phyloP scores from a whole-genome alignment of 2,888 invertebrate genomes.

The Caenorhabditis uteleia region DNA sequence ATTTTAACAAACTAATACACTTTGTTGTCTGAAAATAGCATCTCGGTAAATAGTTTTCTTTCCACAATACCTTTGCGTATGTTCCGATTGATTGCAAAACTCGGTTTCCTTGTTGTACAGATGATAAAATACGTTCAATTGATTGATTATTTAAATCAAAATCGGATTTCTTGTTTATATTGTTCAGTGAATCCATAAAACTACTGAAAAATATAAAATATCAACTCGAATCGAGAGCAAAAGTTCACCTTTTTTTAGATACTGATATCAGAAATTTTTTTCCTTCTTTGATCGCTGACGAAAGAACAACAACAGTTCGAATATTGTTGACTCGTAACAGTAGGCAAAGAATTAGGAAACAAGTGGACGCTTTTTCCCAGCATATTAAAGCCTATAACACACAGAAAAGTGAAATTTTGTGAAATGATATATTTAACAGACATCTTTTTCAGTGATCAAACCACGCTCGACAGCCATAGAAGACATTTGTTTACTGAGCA shows the following conservation, averaged over 20 bases:
- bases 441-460: slow-evolving; percentile 9
- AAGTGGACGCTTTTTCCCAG: slow-evolving; percentile 41
- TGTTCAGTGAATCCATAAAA: slow-evolving; percentile 39
- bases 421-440: not conserved
- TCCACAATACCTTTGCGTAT: slow-evolving; percentile 37
- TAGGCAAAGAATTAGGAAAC: slow-evolving; percentile 40
- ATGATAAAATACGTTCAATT: slow-evolving; percentile 29
- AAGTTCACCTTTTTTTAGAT: slow-evolving; percentile 32
- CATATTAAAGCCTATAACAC: slow-evolving; percentile 17
- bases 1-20: slow-evolving; percentile 36
- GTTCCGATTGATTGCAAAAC: slow-evolving; percentile 43
- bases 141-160: slow-evolving; percentile 7
- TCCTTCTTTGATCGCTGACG: slow-evolving; percentile 45
- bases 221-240: not conserved
- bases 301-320: slow-evolving; percentile 30
- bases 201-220: slow-evolving; percentile 16
- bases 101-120: slow-evolving; percentile 46
- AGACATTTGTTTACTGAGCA: slow-evolving; percentile 14
- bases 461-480: slow-evolving; percentile 7
- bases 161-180: slow-evolving; percentile 24
- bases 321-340: slow-evolving; percentile 42
- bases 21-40: slow-evolving; percentile 30
- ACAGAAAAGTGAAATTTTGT: not conserved
- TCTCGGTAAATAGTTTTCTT: not conserved
- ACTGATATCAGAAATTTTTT: slow-evolving; percentile 41